Evolutionary conservation across 2,888 invertebrate genomes (phyloP).

Genomic region (Morpho deidamia): DNA sequence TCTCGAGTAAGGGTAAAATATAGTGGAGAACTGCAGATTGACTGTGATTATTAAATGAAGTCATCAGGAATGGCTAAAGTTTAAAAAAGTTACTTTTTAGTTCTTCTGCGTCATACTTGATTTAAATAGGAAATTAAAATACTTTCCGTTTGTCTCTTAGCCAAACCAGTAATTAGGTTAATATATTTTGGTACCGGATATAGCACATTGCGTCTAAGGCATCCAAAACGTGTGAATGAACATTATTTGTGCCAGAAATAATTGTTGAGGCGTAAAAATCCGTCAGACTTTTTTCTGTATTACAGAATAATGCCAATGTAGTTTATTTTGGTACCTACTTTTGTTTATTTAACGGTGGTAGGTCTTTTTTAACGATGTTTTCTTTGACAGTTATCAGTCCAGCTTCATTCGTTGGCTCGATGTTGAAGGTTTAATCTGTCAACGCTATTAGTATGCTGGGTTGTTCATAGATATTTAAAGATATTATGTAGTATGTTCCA

Average conservation of each 20-base stretch:
- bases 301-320: slow-evolving; percentile 1
- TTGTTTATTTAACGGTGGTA: slow-evolving; percentile 9
- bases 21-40: no score
- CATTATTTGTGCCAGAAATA: slow-evolving; percentile 23
- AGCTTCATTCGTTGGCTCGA: not conserved
- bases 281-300: slow-evolving; percentile 12
- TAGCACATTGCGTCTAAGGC: slow-evolving; percentile 12
- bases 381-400: slow-evolving; percentile 5
- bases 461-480: not conserved
- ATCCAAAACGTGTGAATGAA: slow-evolving; percentile 24
- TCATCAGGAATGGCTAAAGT: no score
- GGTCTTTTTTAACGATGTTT: not conserved
- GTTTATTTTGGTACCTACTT: slow-evolving; percentile 6
- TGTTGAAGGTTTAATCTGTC: not conserved
- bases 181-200: slow-evolving; percentile 15
- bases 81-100: no score
- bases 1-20: no score
- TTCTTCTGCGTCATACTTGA: no score
- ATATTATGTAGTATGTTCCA: not conserved
- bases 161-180: slow-evolving; percentile 18
- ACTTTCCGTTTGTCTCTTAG: not conserved
- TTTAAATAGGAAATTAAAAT: no score
- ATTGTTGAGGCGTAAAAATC: slow-evolving; percentile 11
- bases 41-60: no score
- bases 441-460: not conserved